Percentiles rank a stretch among this genome's conserved stretches.
Evolutionary conservation across 2,888 invertebrate genomes (phyloP).

Genomic region (Drosophila putrida): DNA sequence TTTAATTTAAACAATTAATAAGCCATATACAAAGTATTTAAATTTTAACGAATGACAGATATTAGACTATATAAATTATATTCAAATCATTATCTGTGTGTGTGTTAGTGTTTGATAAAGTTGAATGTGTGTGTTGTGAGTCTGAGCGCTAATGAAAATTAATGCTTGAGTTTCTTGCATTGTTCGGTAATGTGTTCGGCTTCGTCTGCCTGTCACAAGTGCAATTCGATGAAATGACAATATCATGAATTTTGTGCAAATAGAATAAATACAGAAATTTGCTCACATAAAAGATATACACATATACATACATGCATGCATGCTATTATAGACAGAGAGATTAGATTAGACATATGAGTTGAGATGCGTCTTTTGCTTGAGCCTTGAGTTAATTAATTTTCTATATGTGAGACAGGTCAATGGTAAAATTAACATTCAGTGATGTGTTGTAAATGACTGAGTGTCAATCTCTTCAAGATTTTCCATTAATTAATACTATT

Average conservation of each 20-base stretch:
- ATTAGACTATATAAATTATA: constrained; percentile 4
- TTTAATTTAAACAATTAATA: constrained; percentile 38
- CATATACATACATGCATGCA: neutral
- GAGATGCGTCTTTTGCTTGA: neutral
- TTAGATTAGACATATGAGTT: neutral
- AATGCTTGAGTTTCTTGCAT: constrained; percentile 39
- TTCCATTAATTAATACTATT: constrained; percentile 39
- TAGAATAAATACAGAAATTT: constrained; percentile 2
- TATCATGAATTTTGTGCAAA: constrained; percentile 1
- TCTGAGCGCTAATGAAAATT: constrained; percentile 56
- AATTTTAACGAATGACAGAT: constrained; percentile 23
- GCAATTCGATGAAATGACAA: constrained; percentile 4
- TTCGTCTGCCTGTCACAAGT: constrained; percentile 26
- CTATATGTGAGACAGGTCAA: constrained; percentile 7
- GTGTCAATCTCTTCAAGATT: constrained; percentile 27
- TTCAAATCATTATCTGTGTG: constrained; percentile 5
- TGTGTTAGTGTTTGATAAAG: constrained; percentile 3
- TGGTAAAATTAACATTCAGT: constrained; percentile 12
- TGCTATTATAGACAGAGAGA: neutral
- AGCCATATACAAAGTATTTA: neutral
- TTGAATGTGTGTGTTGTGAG: constrained; percentile 12
- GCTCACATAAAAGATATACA: neutral
- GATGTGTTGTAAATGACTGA: neutral
- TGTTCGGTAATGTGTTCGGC: constrained; percentile 9
- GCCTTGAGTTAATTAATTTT: constrained; percentile 12